Conservation (phyloP, 2,888 invertebrate species). For the Stramonita haemastoma region DNA sequence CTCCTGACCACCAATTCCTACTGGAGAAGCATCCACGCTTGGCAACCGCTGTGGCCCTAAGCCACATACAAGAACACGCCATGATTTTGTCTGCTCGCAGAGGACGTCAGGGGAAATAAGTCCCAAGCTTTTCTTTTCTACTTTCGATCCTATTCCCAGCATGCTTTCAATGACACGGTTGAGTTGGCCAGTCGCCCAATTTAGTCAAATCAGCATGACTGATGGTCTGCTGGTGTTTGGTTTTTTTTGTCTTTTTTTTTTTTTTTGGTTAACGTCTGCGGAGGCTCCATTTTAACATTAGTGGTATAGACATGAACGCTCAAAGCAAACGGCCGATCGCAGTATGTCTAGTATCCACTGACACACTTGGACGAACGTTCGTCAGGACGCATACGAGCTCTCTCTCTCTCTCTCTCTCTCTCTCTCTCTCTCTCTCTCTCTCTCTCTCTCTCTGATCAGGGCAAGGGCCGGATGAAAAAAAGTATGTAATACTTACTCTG, state of each 20-base stretch:
- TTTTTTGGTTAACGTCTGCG: too few relatives aligned
- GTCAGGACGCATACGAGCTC: neutral
- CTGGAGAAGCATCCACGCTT: neutral
- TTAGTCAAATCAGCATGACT: neutral
- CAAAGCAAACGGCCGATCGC: too few relatives aligned
- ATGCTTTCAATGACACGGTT: neutral
- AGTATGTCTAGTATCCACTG: neutral
- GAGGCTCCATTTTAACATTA: too few relatives aligned
- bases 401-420: too few relatives aligned
- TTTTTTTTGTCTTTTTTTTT: too few relatives aligned
- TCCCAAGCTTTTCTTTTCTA: neutral
- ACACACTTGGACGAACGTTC: neutral
- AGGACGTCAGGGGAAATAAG: slow-evolving; percentile 34
- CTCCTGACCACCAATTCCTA: neutral
- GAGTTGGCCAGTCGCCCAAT: neutral
- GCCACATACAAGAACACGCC: slow-evolving; percentile 14
- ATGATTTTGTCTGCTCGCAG: neutral
- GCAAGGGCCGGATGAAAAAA: too few relatives aligned
- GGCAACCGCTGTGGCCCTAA: neutral
- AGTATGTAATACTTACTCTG: too few relatives aligned
- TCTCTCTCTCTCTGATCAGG: too few relatives aligned
- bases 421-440: too few relatives aligned
- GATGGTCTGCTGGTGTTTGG: too few relatives aligned
- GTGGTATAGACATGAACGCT: too few relatives aligned
- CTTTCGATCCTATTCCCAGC: neutral